Evolutionary conservation across 2,888 invertebrate genomes (phyloP).

Genomic region (Bedellia somnulentella): DNA sequence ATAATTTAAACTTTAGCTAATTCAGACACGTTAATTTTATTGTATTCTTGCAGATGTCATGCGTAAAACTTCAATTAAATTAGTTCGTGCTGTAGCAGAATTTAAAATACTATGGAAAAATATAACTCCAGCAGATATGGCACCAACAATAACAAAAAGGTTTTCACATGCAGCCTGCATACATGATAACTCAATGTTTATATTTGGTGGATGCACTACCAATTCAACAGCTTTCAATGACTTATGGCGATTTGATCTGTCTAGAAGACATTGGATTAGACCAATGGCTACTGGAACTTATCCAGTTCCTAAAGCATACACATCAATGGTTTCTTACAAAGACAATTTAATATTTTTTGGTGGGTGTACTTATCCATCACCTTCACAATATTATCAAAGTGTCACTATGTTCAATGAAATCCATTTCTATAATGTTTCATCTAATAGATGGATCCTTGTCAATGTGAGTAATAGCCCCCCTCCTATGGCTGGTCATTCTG

Average conservation of each 20-base stretch:
- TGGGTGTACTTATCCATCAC: constrained; percentile 92
- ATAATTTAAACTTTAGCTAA: not conserved
- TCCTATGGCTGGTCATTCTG: constrained; percentile 91
- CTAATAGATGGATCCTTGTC: constrained; percentile 77
- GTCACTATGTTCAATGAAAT: constrained; percentile 91
- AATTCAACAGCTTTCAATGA: constrained; percentile 96
- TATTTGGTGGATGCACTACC: constrained; percentile 95
- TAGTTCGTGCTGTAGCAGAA: constrained; percentile 74
- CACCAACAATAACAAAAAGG: constrained; percentile 82
- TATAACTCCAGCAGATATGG: constrained; percentile 56
- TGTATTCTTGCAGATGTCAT: constrained; percentile 79
- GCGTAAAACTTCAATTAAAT: constrained; percentile 70
- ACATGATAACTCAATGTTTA: constrained; percentile 84
- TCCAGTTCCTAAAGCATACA: constrained; percentile 95
- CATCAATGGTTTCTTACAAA: constrained; percentile 86
- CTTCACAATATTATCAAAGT: constrained; percentile 81
- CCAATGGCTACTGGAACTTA: constrained; percentile 82
- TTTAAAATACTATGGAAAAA: constrained; percentile 78
- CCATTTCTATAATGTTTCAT: constrained; percentile 80
- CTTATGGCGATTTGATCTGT: constrained; percentile 90
- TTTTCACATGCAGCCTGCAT: constrained; percentile 91
- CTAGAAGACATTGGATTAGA: constrained; percentile 81
- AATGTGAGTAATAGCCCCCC: constrained; percentile 71
- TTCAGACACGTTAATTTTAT: too few relatives aligned
- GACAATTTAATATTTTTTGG: constrained; percentile 87